Evolutionary conservation across 2,888 invertebrate species (phyloP).

Genomic region (Mystacides longicornis): DNA sequence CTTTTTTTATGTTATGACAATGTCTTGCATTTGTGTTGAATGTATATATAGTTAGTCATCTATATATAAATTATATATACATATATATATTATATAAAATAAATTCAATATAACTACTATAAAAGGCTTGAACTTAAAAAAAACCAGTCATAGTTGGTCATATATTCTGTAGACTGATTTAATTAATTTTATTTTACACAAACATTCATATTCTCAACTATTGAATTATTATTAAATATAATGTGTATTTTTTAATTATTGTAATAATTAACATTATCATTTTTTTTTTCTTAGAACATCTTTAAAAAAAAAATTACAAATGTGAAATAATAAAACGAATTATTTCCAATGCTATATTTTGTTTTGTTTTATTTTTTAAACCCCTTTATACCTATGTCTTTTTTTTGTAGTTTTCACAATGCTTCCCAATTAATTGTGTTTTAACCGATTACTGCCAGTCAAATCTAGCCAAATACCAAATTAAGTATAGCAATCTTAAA

Average conservation of each 20-base stretch:
- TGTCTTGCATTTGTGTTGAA: constrained; percentile 26
- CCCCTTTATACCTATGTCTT: no score
- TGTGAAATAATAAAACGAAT: constrained; percentile 22
- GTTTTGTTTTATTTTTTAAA: constrained; percentile 10
- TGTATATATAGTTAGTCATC: not conserved
- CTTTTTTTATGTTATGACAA: no score
- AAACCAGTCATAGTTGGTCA: constrained; percentile 26
- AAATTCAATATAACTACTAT: constrained; percentile 15
- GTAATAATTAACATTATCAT: constrained; percentile 21
- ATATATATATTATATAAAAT: constrained; percentile 21
- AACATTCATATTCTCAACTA: constrained; percentile 20
- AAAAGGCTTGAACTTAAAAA: not conserved
- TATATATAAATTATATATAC: not conserved
- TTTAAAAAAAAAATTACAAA: constrained; percentile 16
- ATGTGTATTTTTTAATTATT: constrained; percentile 27
- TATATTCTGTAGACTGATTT: constrained; percentile 26
- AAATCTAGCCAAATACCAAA: no score
- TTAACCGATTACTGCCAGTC: no score
- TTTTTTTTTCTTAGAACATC: constrained; percentile 27
- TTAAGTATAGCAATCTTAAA: no score
- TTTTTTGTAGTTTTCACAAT: no score
- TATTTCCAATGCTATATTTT: constrained; percentile 24
- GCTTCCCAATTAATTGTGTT: no score
- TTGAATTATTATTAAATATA: constrained; percentile 22
- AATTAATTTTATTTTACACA: constrained; percentile 23